A percentile compares a stretch with the other conserved stretches of the same genome.
Conservation (phyloP, 2,113 vertebrate species). For the Corythoichthys haematopterus region DNA sequence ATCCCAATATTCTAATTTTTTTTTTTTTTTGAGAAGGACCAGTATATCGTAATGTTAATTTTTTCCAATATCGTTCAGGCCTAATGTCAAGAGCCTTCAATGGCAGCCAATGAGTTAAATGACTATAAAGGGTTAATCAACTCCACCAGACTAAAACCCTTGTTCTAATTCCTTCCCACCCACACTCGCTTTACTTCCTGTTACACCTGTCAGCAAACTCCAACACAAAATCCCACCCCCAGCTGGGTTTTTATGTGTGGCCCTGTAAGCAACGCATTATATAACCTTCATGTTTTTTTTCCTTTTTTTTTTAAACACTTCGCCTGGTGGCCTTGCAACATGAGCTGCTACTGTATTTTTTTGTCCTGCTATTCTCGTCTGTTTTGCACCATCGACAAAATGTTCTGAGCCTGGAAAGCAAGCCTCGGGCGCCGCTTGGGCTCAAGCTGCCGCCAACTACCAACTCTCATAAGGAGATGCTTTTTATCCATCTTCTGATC, state of each 20-base stretch:
- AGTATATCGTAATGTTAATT: too few relatives aligned
- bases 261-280: constrained; percentile 25
- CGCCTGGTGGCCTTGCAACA: constrained; percentile 10
- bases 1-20: too few relatives aligned
- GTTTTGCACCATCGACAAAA: constrained; percentile 1
- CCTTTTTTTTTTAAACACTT: constrained; percentile 25
- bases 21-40: too few relatives aligned
- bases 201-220: constrained; percentile 7
- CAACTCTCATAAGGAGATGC: constrained; percentile 25
- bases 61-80: too few relatives aligned
- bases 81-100: too few relatives aligned
- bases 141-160: neutral
- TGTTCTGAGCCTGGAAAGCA: constrained; percentile 19
- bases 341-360: constrained; percentile 8
- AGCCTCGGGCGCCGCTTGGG: constrained; percentile 16
- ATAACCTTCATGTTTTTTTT: constrained; percentile 18
- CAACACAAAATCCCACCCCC: constrained; percentile 8
- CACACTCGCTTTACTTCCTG: constrained; percentile 7
- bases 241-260: neutral
- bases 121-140: constrained; percentile 34
- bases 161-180: constrained; percentile 25
- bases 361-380: constrained; percentile 12
- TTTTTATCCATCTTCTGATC: constrained; percentile 2
- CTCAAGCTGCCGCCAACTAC: neutral
- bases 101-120: too few relatives aligned